A percentile compares a stretch with the other conserved stretches of the same genome.
Conservation (phyloP, 2,888 invertebrate species). For the Drosophila peninsularis region DNA sequence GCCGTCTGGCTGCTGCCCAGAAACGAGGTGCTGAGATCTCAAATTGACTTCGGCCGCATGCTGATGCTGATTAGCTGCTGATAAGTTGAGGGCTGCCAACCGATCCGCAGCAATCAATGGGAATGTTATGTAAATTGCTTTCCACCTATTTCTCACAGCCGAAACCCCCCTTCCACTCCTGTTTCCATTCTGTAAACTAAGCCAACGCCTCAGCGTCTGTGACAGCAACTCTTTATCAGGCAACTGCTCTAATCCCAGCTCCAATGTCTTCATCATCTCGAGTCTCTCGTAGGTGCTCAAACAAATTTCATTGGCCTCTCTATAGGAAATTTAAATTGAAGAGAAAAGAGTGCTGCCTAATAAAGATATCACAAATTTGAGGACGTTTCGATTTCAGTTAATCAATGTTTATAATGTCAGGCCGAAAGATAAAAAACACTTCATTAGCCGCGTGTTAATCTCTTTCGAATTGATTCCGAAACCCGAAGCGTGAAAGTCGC, state of each 20-base stretch:
- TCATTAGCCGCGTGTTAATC: conserved; percentile 71
- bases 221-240: conserved; percentile 55
- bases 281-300: conserved; percentile 25
- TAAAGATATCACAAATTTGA: conserved; percentile 59
- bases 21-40: conserved; percentile 75
- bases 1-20: conserved; percentile 52
- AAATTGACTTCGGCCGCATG: conserved; percentile 68
- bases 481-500: conserved; percentile 66
- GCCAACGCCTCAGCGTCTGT: conserved; percentile 44
- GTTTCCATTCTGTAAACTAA: conserved; percentile 41
- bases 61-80: conserved; percentile 78
- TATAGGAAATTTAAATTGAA: neutral
- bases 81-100: conserved; percentile 62
- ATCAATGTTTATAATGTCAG: conserved; percentile 58
- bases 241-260: conserved; percentile 39
- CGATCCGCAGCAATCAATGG: conserved; percentile 56
- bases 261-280: conserved; percentile 62
- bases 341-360: conserved; percentile 15
- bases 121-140: conserved; percentile 69
- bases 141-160: conserved; percentile 28
- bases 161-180: neutral
- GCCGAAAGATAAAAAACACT: conserved; percentile 59
- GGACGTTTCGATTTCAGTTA: conserved; percentile 8
- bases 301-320: conserved; percentile 46
- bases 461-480: conserved; percentile 15